Conservation (phyloP, 2,113 vertebrate genomes). For the Oenanthe melanoleuca region DNA sequence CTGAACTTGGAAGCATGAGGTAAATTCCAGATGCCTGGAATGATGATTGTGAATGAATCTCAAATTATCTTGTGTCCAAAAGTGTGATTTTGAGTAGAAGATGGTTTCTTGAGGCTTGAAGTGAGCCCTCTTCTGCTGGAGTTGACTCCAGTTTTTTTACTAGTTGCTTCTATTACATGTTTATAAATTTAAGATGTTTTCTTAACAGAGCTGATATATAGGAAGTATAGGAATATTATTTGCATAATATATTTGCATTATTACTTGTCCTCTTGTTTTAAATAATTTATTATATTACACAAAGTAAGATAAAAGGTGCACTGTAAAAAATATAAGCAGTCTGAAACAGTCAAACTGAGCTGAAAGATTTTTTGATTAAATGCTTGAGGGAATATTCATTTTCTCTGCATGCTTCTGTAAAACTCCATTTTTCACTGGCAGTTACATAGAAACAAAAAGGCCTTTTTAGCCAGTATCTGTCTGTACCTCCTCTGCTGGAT, state of each 20-base stretch:
- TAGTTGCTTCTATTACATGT: background rate
- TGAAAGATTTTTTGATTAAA: constrained; percentile 6
- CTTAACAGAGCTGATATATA: background rate
- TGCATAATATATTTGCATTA: background rate
- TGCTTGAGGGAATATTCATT: constrained; percentile 3
- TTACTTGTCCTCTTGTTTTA: background rate
- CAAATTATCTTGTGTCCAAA: fast-evolving
- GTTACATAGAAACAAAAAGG: background rate
- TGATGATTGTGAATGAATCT: background rate
- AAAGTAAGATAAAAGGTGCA: background rate
- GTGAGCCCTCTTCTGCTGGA: background rate
- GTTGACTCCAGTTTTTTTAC: background rate
- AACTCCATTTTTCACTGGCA: constrained; percentile 12
- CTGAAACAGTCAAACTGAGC: background rate
- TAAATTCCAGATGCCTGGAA: background rate
- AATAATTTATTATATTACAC: background rate
- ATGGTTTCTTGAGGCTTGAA: background rate
- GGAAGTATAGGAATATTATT: background rate
- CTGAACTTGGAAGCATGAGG: background rate
- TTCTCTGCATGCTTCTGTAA: constrained; percentile 5
- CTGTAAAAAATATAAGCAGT: background rate
- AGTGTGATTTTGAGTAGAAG: background rate
- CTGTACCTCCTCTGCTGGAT: background rate
- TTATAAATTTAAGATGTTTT: background rate
- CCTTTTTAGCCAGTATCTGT: background rate